Conservation (phyloP, 1,140 invertebrate genomes). For the Diabrotica virgifera region DNA sequence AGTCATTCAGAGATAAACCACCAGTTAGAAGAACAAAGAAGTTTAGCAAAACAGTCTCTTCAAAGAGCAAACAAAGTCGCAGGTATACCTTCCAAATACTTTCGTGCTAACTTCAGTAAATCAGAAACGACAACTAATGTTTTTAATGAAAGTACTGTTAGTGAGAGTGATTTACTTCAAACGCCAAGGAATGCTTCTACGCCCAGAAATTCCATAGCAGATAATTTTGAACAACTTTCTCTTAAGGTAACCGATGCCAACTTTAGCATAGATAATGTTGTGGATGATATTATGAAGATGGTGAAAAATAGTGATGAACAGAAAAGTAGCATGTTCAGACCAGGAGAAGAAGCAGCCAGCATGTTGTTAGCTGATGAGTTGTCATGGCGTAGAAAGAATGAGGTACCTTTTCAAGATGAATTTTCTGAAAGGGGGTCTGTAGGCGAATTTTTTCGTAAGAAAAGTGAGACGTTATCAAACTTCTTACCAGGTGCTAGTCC, state of each 20-base stretch:
- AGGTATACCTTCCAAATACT: conserved; percentile 29
- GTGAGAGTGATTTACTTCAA: conserved; percentile 35
- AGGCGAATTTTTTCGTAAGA: conserved; percentile 38
- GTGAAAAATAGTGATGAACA: conserved; percentile 16
- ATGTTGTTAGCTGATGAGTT: conserved; percentile 36
- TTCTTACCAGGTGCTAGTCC: conserved; percentile 26
- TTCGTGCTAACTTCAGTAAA: conserved; percentile 22
- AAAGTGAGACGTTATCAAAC: conserved; percentile 30
- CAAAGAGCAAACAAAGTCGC: conserved; percentile 27
- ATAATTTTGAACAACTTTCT: conserved; percentile 15
- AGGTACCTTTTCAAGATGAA: conserved; percentile 26
- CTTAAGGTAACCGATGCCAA: conserved; percentile 23
- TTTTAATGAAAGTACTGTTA: conserved; percentile 35
- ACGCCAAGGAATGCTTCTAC: conserved; percentile 33
- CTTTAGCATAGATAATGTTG: conserved; percentile 29
- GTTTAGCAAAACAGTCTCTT: conserved; percentile 26
- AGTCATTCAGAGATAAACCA: conserved; percentile 5
- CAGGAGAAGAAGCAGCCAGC: conserved; percentile 30
- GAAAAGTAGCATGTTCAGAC: conserved; percentile 32
- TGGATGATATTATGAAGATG: conserved; percentile 27
- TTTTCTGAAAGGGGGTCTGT: conserved; percentile 30
- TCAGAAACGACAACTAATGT: conserved; percentile 5
- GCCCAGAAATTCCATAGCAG: conserved; percentile 24
- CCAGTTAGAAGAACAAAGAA: conserved; percentile 24
- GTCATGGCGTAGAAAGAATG: conserved; percentile 38